These are phyloP conservation scores for Glyptemys insculpta DNA, from an alignment of 2,797 vertebrate genomes.

Conservation along the genomic window DNA sequence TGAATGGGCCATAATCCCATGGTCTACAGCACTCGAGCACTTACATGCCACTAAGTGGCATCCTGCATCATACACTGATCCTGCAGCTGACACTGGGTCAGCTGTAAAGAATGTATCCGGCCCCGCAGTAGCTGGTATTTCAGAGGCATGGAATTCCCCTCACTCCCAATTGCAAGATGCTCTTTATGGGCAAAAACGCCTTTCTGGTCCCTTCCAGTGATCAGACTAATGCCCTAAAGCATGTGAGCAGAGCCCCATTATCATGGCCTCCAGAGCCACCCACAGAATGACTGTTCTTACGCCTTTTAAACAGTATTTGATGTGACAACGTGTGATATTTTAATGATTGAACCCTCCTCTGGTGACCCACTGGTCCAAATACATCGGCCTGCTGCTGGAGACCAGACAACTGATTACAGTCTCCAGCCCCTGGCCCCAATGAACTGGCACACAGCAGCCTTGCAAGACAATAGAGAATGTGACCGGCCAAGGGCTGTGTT, in stretches of 20 bases:
- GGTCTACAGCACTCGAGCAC: background rate
- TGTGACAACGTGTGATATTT: background rate
- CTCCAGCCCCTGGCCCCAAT: too few relatives aligned
- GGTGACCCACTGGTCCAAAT: rapidly evolving
- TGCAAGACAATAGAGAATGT: background rate
- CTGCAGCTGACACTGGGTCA: background rate
- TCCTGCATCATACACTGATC: background rate
- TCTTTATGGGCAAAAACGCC: background rate
- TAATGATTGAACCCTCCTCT: background rate
- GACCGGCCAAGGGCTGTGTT: background rate
- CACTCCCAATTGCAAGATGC: background rate
- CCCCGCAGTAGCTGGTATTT: background rate
- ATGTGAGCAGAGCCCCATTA: background rate
- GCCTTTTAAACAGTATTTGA: background rate
- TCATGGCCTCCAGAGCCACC: background rate
- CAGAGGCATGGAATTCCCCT: background rate
- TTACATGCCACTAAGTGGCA: background rate
- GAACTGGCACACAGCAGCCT: background rate
- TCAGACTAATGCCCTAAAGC: background rate
- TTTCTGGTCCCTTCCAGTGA: background rate
- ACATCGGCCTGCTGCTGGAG: background rate
- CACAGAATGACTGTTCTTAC: background rate
- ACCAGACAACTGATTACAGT: background rate
- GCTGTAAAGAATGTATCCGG: too few relatives aligned
- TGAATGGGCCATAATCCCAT: background rate